Base-by-base conservation (phyloP, 1,140 invertebrate genomes). In the Sarcophaga bullata region DNA sequence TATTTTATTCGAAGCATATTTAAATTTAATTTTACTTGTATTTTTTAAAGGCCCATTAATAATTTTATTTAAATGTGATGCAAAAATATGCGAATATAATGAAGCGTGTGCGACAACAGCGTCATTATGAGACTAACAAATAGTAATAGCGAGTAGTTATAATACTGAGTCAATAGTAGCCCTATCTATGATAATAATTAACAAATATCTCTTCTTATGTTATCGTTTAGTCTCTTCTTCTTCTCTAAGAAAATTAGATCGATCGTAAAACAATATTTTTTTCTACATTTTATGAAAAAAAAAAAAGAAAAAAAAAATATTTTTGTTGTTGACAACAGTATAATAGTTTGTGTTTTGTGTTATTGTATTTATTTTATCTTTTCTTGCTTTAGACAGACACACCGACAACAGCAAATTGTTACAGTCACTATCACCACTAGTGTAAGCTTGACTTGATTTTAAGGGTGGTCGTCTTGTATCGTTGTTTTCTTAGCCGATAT, bases 1-100 rank as follows among this genome's bases (percentile, higher is more conserved):
- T 37, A 37, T 37, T 37, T 37, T 37, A 37, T 37, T 37, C 25
- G 25, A 2, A 37, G 25, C 25, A 37, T 37, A 37, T 37, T 37
- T 37, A 37, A 37, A 37, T 37, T 37, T 37, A 37, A 37, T 37
- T 37, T 37, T 37, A 37, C 4, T 37, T 37, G 4, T 37, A 2
- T 37, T 37, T 37, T 37, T 37, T 37, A 37, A 37, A 37, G 25
- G 25, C 4, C 25, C 4, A 37, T 37, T 37, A 37, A 15, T 62
- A 58, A 58, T 80, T 62, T 58, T 62, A 58, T 68, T 81, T 68
- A 81, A 81, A 80, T 58, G 9, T 8, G 9, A 54, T 80, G 54
- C 58, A 58, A 58, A 68, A 68, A 25, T 81, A 48, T 48, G 11
- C 47, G 47, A 81, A 62, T 81, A 6, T 17, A 37, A 62, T 46